Percentiles rank a stretch among this genome's conserved stretches.
Conservation (phyloP, 1,140 invertebrate genomes). For the Aphaenogaster floridana region DNA sequence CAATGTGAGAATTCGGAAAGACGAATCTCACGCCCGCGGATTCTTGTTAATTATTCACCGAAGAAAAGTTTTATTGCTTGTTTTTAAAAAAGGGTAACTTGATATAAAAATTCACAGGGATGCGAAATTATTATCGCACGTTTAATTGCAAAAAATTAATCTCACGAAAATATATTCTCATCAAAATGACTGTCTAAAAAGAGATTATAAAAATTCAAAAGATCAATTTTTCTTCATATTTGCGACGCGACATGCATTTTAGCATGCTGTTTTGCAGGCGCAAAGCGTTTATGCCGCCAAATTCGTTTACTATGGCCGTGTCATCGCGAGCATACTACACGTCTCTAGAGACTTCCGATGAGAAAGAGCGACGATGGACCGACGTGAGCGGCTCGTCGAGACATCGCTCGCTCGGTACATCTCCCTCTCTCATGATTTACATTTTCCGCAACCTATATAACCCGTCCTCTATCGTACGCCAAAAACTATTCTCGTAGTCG, state of each 20-base stretch:
- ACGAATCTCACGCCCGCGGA: too few relatives aligned
- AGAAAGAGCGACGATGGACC: constrained; percentile 26
- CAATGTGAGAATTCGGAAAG: too few relatives aligned
- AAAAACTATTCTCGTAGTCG: constrained; percentile 73
- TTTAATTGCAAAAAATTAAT: not conserved
- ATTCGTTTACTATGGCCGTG: constrained; percentile 65
- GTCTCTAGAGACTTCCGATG: constrained; percentile 10
- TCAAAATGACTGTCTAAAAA: not conserved
- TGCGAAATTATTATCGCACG: not conserved
- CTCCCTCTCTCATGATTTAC: constrained; percentile 14
- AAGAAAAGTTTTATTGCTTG: too few relatives aligned
- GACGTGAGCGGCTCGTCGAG: constrained; percentile 15
- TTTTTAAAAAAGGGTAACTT: not conserved
- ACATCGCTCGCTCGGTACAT: constrained; percentile 7
- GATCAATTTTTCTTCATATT: constrained; percentile 1
- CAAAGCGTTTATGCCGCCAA: constrained; percentile 43
- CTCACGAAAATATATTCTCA: not conserved
- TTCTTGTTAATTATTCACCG: too few relatives aligned
- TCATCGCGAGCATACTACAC: constrained; percentile 17
- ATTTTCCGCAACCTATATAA: constrained; percentile 57
- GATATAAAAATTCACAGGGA: not conserved
- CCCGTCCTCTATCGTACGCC: constrained; percentile 48
- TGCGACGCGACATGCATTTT: constrained; percentile 7
- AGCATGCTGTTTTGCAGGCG: constrained; percentile 30
- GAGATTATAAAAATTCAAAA: constrained; percentile 26